Evolutionary conservation across 2,888 invertebrate genomes (phyloP).

Genomic region (Actias luna): DNA sequence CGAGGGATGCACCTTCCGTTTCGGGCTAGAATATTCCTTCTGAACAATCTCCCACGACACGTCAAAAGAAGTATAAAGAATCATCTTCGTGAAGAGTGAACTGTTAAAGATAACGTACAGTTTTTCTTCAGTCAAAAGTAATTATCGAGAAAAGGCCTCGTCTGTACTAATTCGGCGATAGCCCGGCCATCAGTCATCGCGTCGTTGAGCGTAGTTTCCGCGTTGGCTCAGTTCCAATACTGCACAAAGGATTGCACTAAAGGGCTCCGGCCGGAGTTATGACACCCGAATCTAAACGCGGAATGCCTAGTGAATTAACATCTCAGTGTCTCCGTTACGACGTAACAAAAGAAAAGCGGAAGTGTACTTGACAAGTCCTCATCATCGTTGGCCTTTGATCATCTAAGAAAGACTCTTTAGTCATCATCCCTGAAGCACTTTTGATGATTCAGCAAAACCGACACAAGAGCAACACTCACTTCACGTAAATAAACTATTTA

Average conservation of each 20-base stretch:
- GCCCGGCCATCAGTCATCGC: constrained; percentile 41
- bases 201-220: constrained; percentile 49
- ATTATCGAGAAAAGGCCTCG: constrained; percentile 2
- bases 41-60: no score
- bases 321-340: constrained; percentile 11
- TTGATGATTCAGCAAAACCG: no score
- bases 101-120: not conserved
- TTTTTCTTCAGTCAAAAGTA: not conserved
- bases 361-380: no score
- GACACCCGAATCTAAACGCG: constrained; percentile 49
- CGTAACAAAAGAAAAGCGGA: not conserved
- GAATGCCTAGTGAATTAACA: constrained; percentile 22
- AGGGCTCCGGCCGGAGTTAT: constrained; percentile 46
- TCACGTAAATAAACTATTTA: not conserved
- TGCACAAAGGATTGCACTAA: constrained; percentile 64
- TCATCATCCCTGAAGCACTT: no score
- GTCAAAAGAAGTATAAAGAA: no score
- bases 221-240: constrained; percentile 63
- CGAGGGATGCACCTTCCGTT: no score
- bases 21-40: no score
- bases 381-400: no score
- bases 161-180: constrained; percentile 45
- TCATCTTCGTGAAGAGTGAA: not conserved
- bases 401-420: no score
- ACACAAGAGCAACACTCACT: not conserved